Evolutionary conservation across 1,140 invertebrate genomes (phyloP).

Genomic region (Drosophila pruinosa): DNA sequence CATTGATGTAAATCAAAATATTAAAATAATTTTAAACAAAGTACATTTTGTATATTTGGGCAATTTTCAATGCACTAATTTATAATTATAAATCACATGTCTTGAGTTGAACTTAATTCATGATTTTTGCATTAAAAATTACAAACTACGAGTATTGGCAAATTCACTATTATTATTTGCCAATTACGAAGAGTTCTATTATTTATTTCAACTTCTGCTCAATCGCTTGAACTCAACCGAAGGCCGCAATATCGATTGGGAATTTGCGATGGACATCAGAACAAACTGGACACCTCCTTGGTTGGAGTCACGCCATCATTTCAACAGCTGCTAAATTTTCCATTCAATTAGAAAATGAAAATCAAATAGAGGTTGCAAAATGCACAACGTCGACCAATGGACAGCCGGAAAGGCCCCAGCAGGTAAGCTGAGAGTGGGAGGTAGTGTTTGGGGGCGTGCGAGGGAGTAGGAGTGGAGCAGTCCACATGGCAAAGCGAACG

Average conservation of each 20-base stretch:
- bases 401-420: neutral
- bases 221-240: neutral
- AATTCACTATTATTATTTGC: neutral
- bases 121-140: neutral
- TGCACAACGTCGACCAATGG: neutral
- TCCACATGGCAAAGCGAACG: conserved; percentile 23
- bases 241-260: conserved; percentile 10
- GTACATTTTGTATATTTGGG: neutral
- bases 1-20: too few species aligned
- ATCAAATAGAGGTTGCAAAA: conserved; percentile 66
- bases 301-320: conserved; percentile 13
- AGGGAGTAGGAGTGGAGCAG: neutral
- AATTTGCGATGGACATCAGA: conserved; percentile 20
- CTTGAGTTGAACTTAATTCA: neutral
- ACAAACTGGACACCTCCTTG: neutral
- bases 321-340: conserved; percentile 74
- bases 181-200: neutral
- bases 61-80: neutral
- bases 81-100: too few species aligned
- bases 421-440: neutral
- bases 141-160: neutral
- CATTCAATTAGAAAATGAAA: conserved; percentile 79
- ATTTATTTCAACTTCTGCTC: neutral
- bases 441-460: too few species aligned
- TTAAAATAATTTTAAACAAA: neutral